Evolutionary conservation across 1,140 invertebrate species (phyloP).

Genomic region (Hyphantria cunea): DNA sequence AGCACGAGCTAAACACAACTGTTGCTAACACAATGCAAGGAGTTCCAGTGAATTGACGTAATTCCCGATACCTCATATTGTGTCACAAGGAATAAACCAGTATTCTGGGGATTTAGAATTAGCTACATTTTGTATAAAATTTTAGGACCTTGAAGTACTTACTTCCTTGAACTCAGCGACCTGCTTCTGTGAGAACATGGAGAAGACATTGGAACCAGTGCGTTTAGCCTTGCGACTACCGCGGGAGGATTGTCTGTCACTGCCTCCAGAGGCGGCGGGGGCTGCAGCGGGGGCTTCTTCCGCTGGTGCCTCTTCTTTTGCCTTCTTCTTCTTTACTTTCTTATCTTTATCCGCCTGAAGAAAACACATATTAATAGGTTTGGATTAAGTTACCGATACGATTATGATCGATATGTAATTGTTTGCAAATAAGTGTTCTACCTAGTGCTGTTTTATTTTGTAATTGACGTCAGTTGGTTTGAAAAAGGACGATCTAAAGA

Average conservation of each 20-base stretch:
- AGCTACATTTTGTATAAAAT: no score
- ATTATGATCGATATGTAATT: not conserved
- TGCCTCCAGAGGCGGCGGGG: conserved; percentile 83
- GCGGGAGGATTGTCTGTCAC: conserved; percentile 81
- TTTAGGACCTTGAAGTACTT: conserved; percentile 37
- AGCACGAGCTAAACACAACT: conserved; percentile 35
- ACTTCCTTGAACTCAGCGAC: conserved; percentile 98
- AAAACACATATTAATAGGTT: conserved; percentile 2
- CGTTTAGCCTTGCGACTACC: conserved; percentile 91
- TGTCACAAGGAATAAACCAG: conserved; percentile 5
- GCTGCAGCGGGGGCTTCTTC: conserved; percentile 83
- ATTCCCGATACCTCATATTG: not conserved
- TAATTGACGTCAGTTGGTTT: not conserved
- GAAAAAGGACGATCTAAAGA: no score
- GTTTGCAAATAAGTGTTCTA: not conserved
- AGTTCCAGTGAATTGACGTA: conserved; percentile 18
- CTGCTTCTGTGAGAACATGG: conserved; percentile 97
- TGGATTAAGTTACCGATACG: not conserved
- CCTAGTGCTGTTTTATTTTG: not conserved
- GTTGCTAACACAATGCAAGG: conserved; percentile 10
- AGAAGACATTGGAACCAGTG: conserved; percentile 96
- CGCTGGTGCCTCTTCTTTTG: conserved; percentile 85
- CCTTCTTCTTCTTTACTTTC: conserved; percentile 92
- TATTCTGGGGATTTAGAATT: not conserved
- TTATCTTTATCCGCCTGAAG: conserved; percentile 88